Evolutionary conservation across 2,113 vertebrate genomes (phyloP).

Genomic region (Paradisaea rubra): DNA sequence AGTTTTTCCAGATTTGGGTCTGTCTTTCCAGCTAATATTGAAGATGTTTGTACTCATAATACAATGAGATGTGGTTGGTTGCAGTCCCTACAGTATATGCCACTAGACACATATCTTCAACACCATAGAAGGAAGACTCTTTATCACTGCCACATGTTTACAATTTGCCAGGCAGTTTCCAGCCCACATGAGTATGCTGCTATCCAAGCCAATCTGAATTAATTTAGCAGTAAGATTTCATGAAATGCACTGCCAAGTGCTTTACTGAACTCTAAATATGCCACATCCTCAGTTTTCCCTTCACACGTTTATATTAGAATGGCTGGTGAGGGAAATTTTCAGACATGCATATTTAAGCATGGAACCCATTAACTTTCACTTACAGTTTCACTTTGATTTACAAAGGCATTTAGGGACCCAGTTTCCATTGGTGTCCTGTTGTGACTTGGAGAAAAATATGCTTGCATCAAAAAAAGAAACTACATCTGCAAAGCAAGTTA

Average conservation of each 20-base stretch:
- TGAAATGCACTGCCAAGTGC: not conserved
- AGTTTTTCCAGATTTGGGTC: not conserved
- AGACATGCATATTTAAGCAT: not conserved
- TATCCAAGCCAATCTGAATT: conserved; percentile 29
- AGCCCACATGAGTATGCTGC: conserved; percentile 4
- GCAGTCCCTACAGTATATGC: not conserved
- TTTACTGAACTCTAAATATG: conserved; percentile 21
- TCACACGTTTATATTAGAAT: conserved; percentile 21
- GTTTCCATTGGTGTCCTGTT: not conserved
- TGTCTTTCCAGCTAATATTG: not conserved
- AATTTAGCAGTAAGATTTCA: conserved; percentile 21
- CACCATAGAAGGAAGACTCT: not conserved
- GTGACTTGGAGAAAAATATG: not conserved
- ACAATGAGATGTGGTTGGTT: not conserved
- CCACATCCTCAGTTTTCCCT: not conserved
- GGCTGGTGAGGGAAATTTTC: conserved; percentile 10
- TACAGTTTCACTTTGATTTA: conserved; percentile 3
- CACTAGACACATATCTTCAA: not conserved
- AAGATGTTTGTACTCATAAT: not conserved
- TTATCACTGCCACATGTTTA: conserved; percentile 15
- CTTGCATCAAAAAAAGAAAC: not conserved
- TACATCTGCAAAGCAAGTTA: not conserved
- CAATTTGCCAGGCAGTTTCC: conserved; percentile 46
- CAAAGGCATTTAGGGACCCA: not conserved
- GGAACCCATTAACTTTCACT: conserved; percentile 9